Evolutionary conservation across 1,140 invertebrate species (phyloP), one percentile per base, ranked within the genome.

Genomic region (Drosophila watanabei): DNA sequence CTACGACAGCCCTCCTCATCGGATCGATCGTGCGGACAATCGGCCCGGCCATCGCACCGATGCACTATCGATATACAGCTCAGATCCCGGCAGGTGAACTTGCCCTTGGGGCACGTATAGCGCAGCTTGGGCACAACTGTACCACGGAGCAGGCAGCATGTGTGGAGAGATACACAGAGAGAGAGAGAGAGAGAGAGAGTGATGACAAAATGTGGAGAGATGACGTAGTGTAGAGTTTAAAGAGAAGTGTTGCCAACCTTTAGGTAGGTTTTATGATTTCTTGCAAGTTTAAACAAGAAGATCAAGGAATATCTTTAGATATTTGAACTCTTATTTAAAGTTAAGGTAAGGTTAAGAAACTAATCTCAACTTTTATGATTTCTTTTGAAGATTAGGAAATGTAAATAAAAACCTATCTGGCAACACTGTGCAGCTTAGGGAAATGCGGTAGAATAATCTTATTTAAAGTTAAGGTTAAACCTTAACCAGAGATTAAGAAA

Each of bases 1-100:
- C 92, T 94, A 95, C 95, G 94, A 93, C 95, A 95, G 35, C 92
- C 93, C 58, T 94, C 88, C 85, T 95, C 95, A 69, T 95, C 95
- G 39, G 93, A 94, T 20, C 93, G 93, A 93, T 95, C 95, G 75
- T 94, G 93, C 32, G 93, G 93, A 92, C 95, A 96, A 91, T 95
- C 94, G 75, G 90, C 93, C 10, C 79, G 79, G 54, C 93, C 92
- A 82, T 91, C 94, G 75, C 95, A 96, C 28, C 95, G 94, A 68
- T 94, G 86, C 5, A 94, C 91, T n/a, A 95, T 94, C 30, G 96
- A 95, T 78, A 98, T 96, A 92, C 97, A 98, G 91, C 94, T 94
- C 43, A 95, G 94, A 90, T 96, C 95, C 41, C 93, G 94, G 82
- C 95, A 96, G 75, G 95, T 94, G 91, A 95, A 95, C 85, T 95